phyloP scores from a whole-genome alignment of 1,140 invertebrate species.

The Pteromalus puparum region DNA sequence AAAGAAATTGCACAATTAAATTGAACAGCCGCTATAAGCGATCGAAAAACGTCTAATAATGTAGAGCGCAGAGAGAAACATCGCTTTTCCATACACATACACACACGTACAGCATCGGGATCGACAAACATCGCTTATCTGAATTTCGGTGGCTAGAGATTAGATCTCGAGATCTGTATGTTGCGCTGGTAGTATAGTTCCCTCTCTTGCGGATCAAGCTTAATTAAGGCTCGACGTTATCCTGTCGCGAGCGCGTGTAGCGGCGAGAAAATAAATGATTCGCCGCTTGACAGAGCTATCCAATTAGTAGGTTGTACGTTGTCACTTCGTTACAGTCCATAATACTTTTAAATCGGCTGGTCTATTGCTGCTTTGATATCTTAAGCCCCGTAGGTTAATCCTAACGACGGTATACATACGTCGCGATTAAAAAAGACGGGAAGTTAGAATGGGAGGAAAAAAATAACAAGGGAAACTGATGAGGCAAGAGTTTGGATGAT shows the following conservation, averaged over 20 bases:
- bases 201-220: neutral
- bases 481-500: conserved; percentile 6
- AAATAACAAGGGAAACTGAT: neutral
- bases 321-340: conserved; percentile 29
- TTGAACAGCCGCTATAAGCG: neutral
- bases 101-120: neutral
- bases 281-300: conserved; percentile 46
- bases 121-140: neutral
- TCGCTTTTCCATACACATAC: neutral
- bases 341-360: conserved; percentile 45
- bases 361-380: neutral
- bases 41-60: neutral
- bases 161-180: conserved; percentile 36
- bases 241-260: neutral
- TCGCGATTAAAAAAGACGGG: neutral
- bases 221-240: conserved; percentile 39
- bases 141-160: conserved; percentile 36
- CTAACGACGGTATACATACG: neutral
- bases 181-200: neutral
- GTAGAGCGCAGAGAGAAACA: neutral
- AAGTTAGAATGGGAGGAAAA: neutral
- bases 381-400: conserved; percentile 25
- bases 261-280: conserved; percentile 49
- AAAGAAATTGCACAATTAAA: conserved; percentile 28
- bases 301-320: conserved; percentile 49